Percentiles rank a stretch among this genome's conserved stretches.
These are phyloP conservation scores for Apis cerana DNA, from an alignment of 1,140 invertebrate species.

Conservation along the genomic window DNA sequence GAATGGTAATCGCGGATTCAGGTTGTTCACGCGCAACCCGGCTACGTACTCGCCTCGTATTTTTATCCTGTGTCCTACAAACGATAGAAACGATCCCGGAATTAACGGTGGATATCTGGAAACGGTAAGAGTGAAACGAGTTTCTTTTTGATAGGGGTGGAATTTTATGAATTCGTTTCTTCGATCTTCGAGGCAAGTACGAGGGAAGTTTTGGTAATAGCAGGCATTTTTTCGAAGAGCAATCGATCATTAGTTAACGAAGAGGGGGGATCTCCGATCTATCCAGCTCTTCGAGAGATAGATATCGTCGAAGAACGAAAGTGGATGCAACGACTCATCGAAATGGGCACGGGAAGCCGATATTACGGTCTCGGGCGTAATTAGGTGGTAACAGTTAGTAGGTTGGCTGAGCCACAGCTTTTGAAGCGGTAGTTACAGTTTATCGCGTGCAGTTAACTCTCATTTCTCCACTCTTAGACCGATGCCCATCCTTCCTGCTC, in stretches of 20 bases:
- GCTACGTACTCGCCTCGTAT: neutral
- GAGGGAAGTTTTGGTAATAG: neutral
- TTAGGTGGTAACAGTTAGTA: slow-evolving; percentile 69
- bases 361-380: slow-evolving; percentile 59
- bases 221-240: neutral
- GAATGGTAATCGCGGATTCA: slow-evolving; percentile 43
- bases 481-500: slow-evolving; percentile 7
- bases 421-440: slow-evolving; percentile 64
- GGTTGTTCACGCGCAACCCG: neutral
- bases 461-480: slow-evolving; percentile 24
- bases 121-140: neutral
- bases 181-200: no score
- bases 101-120: slow-evolving; percentile 5
- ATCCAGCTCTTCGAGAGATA: slow-evolving; percentile 3
- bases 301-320: neutral
- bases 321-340: slow-evolving; percentile 20
- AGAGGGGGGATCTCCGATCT: neutral
- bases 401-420: slow-evolving; percentile 50
- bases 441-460: slow-evolving; percentile 66
- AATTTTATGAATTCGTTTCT: neutral
- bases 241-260: neutral
- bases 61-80: slow-evolving; percentile 13
- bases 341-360: slow-evolving; percentile 25
- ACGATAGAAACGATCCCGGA: neutral
- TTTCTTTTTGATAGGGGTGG: no score